Conservation (phyloP, 2,797 vertebrate genomes). For the Chaetophractus vellerosus region DNA sequence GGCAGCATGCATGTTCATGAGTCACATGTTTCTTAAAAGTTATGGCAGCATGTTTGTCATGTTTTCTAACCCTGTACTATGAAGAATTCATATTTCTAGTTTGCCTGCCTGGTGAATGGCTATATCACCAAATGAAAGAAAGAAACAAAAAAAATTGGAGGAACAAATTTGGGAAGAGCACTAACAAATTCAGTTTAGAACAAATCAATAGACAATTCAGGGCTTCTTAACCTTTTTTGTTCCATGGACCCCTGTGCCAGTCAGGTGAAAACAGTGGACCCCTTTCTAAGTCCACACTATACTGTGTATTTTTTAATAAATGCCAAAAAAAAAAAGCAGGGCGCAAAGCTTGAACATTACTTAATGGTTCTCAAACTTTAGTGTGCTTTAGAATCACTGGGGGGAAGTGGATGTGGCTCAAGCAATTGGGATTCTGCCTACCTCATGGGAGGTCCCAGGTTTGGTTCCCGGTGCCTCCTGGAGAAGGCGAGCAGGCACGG, state of each 20-base stretch:
- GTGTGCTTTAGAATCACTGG: background rate
- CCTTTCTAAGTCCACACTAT: too few species aligned
- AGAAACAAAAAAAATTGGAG: background rate
- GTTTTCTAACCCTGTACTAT: background rate
- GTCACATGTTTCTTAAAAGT: background rate
- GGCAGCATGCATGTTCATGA: background rate
- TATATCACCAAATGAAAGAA: background rate
- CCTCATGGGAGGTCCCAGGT: too few species aligned
- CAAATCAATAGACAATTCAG: background rate
- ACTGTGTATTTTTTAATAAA: too few species aligned
- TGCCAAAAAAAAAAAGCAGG: background rate
- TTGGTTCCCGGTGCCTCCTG: too few species aligned
- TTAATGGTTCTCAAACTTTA: background rate
- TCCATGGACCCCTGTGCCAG: too few species aligned
- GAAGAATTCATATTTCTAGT: constrained; percentile 5
- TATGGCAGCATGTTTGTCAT: background rate
- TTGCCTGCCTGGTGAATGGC: background rate
- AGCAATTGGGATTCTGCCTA: too few species aligned
- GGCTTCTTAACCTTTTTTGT: too few species aligned
- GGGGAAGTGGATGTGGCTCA: too few species aligned
- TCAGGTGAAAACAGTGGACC: too few species aligned
- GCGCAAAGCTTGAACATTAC: background rate
- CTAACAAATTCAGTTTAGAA: background rate
- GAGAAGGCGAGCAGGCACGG: too few species aligned
- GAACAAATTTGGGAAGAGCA: background rate